Evolutionary conservation across 2,888 invertebrate species (phyloP).

Genomic region (Autographa pulchrina): DNA sequence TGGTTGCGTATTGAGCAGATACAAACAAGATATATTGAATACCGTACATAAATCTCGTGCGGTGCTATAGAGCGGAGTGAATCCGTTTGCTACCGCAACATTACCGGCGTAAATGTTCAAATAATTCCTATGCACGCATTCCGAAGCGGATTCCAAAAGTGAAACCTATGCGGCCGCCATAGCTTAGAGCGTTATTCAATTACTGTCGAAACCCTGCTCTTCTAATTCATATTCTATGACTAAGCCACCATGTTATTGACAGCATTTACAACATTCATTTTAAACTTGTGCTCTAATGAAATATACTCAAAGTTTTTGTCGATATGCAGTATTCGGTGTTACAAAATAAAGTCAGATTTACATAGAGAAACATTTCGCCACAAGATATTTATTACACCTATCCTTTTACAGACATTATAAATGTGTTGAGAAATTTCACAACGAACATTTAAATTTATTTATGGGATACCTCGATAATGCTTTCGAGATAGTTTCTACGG

Average conservation of each 20-base stretch:
- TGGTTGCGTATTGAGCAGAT: constrained; percentile 59
- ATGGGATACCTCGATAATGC: constrained; percentile 40
- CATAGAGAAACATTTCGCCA: constrained; percentile 27
- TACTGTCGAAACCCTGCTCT: constrained; percentile 47
- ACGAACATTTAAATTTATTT: constrained; percentile 49
- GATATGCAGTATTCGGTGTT: not conserved
- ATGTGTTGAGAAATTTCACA: constrained; percentile 45
- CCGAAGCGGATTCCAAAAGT: constrained; percentile 68
- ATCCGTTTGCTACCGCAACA: constrained; percentile 70
- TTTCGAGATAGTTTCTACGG: constrained; percentile 45
- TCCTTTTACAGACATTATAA: constrained; percentile 39
- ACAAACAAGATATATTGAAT: constrained; percentile 77
- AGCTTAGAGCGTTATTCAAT: constrained; percentile 57
- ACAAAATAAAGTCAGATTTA: constrained; percentile 9
- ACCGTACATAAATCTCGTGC: constrained; percentile 73
- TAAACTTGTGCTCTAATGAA: not conserved
- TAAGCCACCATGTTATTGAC: constrained; percentile 30
- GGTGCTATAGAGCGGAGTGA: constrained; percentile 65
- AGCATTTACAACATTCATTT: constrained; percentile 35
- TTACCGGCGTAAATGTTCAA: constrained; percentile 73
- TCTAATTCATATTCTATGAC: constrained; percentile 42
- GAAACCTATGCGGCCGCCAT: constrained; percentile 60
- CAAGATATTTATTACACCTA: constrained; percentile 39
- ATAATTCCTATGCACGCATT: constrained; percentile 74
- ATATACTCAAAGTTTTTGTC: not conserved